These are phyloP conservation scores for Sarcophilus harrisii DNA, from an alignment of 2,797 vertebrate genomes.

Conservation along the genomic window DNA sequence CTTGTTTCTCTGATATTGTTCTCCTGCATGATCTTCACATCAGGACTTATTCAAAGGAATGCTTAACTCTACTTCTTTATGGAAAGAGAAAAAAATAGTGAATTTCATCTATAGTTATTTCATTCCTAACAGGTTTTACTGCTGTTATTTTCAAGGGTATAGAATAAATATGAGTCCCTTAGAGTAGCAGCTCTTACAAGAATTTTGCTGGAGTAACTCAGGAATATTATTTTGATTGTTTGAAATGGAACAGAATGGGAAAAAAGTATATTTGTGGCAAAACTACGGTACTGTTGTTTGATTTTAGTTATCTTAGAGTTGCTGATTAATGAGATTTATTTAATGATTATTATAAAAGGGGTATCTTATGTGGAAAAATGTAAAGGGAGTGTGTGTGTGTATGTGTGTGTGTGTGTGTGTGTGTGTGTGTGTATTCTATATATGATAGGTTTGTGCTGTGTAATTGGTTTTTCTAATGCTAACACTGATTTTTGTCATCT, in stretches of 20 bases:
- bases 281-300: not conserved
- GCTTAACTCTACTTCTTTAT: not conserved
- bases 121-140: not conserved
- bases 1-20: not conserved
- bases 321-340: not conserved
- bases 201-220: not conserved
- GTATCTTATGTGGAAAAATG: not conserved
- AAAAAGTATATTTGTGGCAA: not conserved
- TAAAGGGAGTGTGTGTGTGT: not conserved
- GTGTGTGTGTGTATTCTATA: not conserved
- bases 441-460: not conserved
- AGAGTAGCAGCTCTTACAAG: not conserved
- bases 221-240: not conserved
- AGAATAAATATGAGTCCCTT: not conserved
- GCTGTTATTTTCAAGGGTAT: not conserved
- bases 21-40: not conserved
- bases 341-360: not conserved
- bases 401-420: too few species aligned
- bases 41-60: not conserved
- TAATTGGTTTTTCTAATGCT: not conserved
- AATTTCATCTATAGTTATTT: not conserved
- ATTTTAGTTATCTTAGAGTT: not conserved
- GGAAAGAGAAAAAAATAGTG: not conserved
- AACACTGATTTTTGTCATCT: not conserved
- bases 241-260: not conserved